These are phyloP conservation scores for Lepus townsendii DNA, from an alignment of 2,797 vertebrate genomes.

Conservation along the genomic window DNA sequence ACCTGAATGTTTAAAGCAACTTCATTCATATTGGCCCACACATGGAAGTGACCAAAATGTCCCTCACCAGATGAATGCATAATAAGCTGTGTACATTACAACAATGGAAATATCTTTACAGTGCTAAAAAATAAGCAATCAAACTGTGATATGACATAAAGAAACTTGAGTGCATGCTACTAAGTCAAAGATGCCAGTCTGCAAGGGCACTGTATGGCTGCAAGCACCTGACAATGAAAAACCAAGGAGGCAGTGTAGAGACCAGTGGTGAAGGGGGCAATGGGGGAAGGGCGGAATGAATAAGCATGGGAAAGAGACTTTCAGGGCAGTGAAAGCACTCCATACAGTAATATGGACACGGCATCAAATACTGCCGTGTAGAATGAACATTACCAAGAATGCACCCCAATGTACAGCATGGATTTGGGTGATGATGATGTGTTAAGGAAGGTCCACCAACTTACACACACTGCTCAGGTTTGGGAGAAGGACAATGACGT, in stretches of 20 bases:
- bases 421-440: too few species aligned
- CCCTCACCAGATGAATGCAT: background rate
- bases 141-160: too few species aligned
- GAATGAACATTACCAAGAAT: too few species aligned
- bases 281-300: background rate
- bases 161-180: too few species aligned
- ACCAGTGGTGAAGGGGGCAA: background rate
- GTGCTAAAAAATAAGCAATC: background rate
- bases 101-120: background rate
- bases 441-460: too few species aligned
- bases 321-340: background rate
- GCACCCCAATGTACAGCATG: too few species aligned
- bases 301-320: background rate
- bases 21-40: slow-evolving; percentile 1
- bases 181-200: background rate
- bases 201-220: background rate
- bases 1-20: background rate
- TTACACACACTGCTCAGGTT: too few species aligned
- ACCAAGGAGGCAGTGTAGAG: background rate
- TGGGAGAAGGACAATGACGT: too few species aligned
- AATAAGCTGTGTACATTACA: background rate
- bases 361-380: too few species aligned
- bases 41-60: background rate
- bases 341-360: too few species aligned
- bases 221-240: background rate